Evolutionary conservation across 2,797 vertebrate genomes (phyloP).

Genomic region (Knipowitschia caucasica): DNA sequence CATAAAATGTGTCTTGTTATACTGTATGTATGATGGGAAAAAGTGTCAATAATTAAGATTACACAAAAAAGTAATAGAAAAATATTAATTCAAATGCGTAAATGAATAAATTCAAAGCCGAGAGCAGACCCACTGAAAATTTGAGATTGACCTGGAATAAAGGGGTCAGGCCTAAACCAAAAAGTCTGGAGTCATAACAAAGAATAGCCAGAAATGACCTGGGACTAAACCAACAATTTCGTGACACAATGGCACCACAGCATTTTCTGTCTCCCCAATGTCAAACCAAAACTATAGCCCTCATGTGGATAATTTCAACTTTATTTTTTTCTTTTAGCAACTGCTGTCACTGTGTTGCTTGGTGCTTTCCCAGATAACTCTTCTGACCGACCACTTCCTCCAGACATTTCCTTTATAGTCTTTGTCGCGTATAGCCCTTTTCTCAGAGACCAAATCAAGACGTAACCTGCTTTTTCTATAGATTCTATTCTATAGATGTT

Average conservation of each 20-base stretch:
- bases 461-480: constrained; percentile 3
- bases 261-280: background rate
- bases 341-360: constrained; percentile 13
- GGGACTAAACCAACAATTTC: constrained; percentile 8
- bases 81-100: too few relatives aligned
- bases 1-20: too few relatives aligned
- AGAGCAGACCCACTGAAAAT: background rate
- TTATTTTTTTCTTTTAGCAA: constrained; percentile 39
- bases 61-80: too few relatives aligned
- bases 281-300: constrained; percentile 9
- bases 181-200: background rate
- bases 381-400: constrained; percentile 28
- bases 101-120: too few relatives aligned
- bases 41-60: too few relatives aligned
- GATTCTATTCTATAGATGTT: constrained; percentile 17
- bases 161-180: background rate
- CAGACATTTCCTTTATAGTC: constrained; percentile 14
- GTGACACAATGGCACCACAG: constrained; percentile 3
- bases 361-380: constrained; percentile 29
- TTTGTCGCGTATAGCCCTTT: constrained; percentile 4
- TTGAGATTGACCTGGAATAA: background rate
- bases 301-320: constrained; percentile 1
- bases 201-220: background rate
- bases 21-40: too few relatives aligned
- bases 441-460: constrained; percentile 28